Evolutionary conservation across 2,888 invertebrate species (phyloP).

Genomic region (Caenorhabditis japonica): DNA sequence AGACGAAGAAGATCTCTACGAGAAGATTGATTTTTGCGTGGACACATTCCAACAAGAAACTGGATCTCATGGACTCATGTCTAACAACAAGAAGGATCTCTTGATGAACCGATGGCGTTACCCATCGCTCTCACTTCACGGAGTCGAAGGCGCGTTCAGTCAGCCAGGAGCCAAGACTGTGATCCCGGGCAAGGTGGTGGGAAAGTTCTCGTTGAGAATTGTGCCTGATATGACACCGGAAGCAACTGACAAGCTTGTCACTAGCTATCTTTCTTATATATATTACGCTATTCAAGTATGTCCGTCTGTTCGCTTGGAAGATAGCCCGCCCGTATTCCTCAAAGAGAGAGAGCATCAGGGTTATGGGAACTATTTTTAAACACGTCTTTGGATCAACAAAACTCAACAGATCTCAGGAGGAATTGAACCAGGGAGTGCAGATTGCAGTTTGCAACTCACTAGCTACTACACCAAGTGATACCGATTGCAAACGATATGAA

Average conservation of each 20-base stretch:
- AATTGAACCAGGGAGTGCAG: too few species aligned
- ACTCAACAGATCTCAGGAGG: too few species aligned
- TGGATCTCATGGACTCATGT: slow-evolving; percentile 82
- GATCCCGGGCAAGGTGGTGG: slow-evolving; percentile 82
- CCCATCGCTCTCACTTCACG: slow-evolving; percentile 91
- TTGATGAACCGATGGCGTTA: slow-evolving; percentile 96
- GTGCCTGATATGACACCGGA: slow-evolving; percentile 87
- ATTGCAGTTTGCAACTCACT: too few species aligned
- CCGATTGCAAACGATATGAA: too few species aligned
- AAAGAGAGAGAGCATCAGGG: too few species aligned
- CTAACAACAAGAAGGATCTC: slow-evolving; percentile 84
- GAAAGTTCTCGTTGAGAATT: slow-evolving; percentile 95
- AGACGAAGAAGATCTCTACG: slow-evolving; percentile 82
- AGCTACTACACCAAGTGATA: too few species aligned
- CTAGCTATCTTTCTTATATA: too few species aligned
- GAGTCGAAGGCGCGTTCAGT: slow-evolving; percentile 93
- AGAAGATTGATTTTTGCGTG: slow-evolving; percentile 87
- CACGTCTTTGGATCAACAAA: too few species aligned
- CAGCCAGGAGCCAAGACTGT: slow-evolving; percentile 91
- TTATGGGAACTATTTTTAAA: too few species aligned
- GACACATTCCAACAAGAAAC: slow-evolving; percentile 84
- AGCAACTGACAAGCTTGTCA: slow-evolving; percentile 85
- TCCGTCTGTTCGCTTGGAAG: too few species aligned
- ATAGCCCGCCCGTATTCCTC: too few species aligned
- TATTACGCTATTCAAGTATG: too few species aligned